phyloP scores from a whole-genome alignment of 2,113 vertebrate species.

The Carettochelys insculpta region DNA sequence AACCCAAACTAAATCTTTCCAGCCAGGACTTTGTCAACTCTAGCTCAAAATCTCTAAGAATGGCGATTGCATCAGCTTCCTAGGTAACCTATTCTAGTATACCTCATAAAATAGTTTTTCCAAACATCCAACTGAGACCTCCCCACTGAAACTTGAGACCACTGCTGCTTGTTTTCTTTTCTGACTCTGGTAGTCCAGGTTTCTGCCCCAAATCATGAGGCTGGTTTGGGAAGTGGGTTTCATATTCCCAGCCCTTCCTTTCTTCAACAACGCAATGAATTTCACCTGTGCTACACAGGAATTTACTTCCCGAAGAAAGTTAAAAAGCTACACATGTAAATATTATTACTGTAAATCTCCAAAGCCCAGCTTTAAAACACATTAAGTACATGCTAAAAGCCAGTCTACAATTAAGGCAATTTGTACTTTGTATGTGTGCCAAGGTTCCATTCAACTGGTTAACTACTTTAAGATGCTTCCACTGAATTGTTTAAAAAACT shows the following conservation, averaged over 20 bases:
- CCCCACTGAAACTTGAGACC: no score
- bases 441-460: constrained; percentile 9
- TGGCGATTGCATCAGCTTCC: no score
- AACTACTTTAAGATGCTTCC: neutral
- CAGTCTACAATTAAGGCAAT: constrained; percentile 5
- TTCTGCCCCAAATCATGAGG: constrained; percentile 22
- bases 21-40: no score
- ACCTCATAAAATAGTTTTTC: no score
- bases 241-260: neutral
- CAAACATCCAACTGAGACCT: no score
- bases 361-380: neutral
- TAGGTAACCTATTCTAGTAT: no score
- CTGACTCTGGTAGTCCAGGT: neutral
- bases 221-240: neutral
- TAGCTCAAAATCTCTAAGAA: no score
- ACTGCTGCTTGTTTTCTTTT: no score
- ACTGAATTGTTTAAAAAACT: neutral
- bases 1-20: no score
- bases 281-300: neutral
- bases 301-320: neutral
- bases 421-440: neutral
- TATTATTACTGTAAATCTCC: neutral
- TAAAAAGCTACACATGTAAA: neutral
- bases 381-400: neutral
- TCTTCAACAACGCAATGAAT: constrained; percentile 3